phyloP scores from a whole-genome alignment of 1,140 invertebrate genomes.

The Charaxes varanes region DNA sequence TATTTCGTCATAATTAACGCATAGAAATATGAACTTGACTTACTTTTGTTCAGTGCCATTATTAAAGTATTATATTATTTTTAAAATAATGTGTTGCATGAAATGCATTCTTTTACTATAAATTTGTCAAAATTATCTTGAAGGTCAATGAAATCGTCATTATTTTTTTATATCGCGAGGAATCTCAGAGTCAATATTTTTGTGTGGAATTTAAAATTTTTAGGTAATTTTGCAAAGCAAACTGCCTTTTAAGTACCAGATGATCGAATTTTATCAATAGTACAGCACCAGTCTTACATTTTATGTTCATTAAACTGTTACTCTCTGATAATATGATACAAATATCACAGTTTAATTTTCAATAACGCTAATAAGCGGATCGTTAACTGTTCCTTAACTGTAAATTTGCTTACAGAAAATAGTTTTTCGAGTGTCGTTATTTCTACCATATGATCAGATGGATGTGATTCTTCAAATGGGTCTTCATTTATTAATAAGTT shows the following conservation, averaged over 20 bases:
- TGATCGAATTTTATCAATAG: slow-evolving; percentile 37
- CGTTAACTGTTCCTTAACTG: no score
- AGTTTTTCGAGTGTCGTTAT: no score
- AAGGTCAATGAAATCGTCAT: slow-evolving; percentile 25
- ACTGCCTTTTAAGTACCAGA: slow-evolving; percentile 28
- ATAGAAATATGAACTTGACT: slow-evolving; percentile 32
- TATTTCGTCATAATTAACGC: slow-evolving; percentile 40
- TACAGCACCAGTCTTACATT: slow-evolving; percentile 32
- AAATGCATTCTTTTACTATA: slow-evolving; percentile 60
- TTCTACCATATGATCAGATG: slow-evolving; percentile 18
- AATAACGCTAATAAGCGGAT: no score
- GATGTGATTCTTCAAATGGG: slow-evolving; percentile 6
- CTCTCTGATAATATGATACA: slow-evolving; percentile 16
- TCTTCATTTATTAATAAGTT: slow-evolving; percentile 22
- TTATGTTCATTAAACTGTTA: slow-evolving; percentile 7
- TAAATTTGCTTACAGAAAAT: no score
- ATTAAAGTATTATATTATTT: slow-evolving; percentile 67
- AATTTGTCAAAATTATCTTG: slow-evolving; percentile 32
- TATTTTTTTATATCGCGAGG: slow-evolving; percentile 45
- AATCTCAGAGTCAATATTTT: slow-evolving; percentile 54
- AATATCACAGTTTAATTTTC: no score
- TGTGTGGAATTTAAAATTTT: slow-evolving; percentile 19
- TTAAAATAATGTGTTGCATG: slow-evolving; percentile 63
- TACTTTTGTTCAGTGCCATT: slow-evolving; percentile 64
- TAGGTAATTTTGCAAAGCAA: slow-evolving; percentile 58